Evolutionary conservation across 2,113 vertebrate species (phyloP).

Genomic region (Lethenteron camtschaticum): DNA sequence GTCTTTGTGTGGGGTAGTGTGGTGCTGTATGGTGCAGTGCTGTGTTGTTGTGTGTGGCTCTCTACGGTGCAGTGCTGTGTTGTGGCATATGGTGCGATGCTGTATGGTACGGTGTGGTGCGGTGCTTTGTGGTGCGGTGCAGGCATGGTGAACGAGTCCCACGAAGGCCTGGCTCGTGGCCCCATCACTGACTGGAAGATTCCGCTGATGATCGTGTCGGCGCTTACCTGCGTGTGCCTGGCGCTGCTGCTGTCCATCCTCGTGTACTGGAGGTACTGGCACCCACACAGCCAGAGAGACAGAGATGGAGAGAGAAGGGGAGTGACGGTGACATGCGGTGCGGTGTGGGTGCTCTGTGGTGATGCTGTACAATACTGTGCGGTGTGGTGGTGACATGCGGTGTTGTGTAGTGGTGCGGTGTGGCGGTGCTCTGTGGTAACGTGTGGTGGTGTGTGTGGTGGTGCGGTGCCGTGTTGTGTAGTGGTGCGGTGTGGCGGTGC

Average conservation of each 20-base stretch:
- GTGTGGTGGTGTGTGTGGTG: no score
- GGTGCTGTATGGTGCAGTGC: background rate
- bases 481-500: no score
- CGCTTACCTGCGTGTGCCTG: conserved; percentile 82
- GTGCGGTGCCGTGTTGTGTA: no score
- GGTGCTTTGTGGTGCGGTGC: background rate
- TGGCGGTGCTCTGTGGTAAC: no score
- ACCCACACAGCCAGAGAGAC: background rate
- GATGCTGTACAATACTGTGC: no score
- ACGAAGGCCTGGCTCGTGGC: no score
- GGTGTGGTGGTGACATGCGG: no score
- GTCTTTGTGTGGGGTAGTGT: background rate
- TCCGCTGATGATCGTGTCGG: conserved; percentile 80
- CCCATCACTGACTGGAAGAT: conserved; percentile 52
- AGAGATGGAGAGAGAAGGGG: background rate
- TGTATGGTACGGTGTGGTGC: background rate
- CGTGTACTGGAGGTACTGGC: conserved; percentile 82
- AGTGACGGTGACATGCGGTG: no score
- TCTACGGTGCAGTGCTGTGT: no score
- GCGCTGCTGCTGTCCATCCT: conserved; percentile 76
- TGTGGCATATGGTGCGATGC: background rate
- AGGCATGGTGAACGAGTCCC: no score
- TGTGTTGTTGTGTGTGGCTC: background rate
- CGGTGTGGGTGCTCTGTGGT: no score
- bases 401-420: no score